A percentile compares a stretch with the other conserved stretches of the same genome.
phyloP scores from a whole-genome alignment of 2,888 invertebrate genomes.

The Sphaeridia pumilis region DNA sequence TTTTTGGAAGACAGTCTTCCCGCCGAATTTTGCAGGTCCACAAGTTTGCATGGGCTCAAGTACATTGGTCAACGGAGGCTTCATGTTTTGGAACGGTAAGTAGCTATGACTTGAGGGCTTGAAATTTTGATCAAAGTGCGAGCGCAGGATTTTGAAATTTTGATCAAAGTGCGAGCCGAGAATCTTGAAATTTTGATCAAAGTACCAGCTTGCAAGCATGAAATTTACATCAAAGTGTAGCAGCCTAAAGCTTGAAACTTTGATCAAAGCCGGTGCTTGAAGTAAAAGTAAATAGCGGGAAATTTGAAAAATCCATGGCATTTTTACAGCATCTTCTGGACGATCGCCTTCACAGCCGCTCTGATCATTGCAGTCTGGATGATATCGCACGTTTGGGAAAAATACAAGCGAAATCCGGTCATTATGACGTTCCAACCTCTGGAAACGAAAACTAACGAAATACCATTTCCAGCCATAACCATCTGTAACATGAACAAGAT shows the following conservation, averaged over 20 bases:
- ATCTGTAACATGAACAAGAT: constrained; percentile 34
- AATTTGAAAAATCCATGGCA: too few species aligned
- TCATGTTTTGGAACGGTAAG: constrained; percentile 19
- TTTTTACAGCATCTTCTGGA: constrained; percentile 31
- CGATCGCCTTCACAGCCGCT: constrained; percentile 17
- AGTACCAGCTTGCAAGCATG: too few species aligned
- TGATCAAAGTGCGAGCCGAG: too few species aligned
- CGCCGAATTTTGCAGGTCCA: constrained; percentile 21
- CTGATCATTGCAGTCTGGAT: constrained; percentile 14
- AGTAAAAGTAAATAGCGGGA: too few species aligned
- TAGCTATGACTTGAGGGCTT: too few species aligned
- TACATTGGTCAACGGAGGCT: constrained; percentile 23
- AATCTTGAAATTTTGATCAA: too few species aligned
- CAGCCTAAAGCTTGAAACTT: too few species aligned
- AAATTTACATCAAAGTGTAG: too few species aligned
- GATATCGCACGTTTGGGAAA: constrained; percentile 20
- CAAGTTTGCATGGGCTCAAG: constrained; percentile 26
- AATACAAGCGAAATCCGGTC: constrained; percentile 26
- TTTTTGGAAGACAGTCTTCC: constrained; percentile 12
- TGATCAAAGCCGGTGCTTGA: too few species aligned
- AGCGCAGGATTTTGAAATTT: too few species aligned
- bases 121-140: too few species aligned
- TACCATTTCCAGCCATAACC: constrained; percentile 31
- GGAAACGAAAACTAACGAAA: constrained; percentile 23
- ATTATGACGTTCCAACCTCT: constrained; percentile 27